Evolutionary conservation across 2,888 invertebrate species (phyloP), one percentile per base, ranked within the genome.

Genomic region (Lamproptera curius): DNA sequence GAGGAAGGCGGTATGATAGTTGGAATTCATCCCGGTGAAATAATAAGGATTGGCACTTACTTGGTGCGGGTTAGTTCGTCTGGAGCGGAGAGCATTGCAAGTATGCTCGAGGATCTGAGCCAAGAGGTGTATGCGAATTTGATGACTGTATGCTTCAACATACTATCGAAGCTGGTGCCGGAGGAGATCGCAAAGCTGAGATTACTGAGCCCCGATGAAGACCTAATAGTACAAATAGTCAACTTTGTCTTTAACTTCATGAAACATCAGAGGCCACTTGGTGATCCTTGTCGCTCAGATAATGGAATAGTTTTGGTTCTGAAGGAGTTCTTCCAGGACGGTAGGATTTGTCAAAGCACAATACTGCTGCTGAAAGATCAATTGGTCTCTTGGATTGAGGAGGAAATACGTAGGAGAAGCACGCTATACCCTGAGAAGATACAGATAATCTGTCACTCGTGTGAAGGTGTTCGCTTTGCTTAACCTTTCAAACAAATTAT

Each of bases 271-370:
- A 68, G 81, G 45, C 85, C 85, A 2, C 53, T 87, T 0, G 86
- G 86, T 0, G 77, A 81, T 2, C 50, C 72, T 0, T 65, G 67
- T 46, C 51, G 59, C 1, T 61, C 58, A 0, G 87, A 88, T 45
- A 78, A 78, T 23, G 73, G 76, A 1, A 79, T 87, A n/a, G 47
- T 73, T 0, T 61, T 76, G 10, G 69, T 84, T 1, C 48, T 88
- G 6, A 79, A 73, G 51, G 80, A 84, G 51, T 87, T 87, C 56
- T 87, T 88, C 62, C 81, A 83, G 58, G 78, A 87, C 13, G 88
- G 88, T 0, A 56, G 66, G 0, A 65, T 88, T 2, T 67, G 76
- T 4, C 73, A 75, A 47, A 78, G 79, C 0, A 81, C 80, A 0
- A 76, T 88, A 42, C 44, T 83, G 42, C 26, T 55, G 39, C 61